Percentiles rank a stretch among this genome's conserved stretches.
These are phyloP conservation scores for Arctopsyche grandis DNA, from an alignment of 1,140 invertebrate species.

Conservation along the genomic window DNA sequence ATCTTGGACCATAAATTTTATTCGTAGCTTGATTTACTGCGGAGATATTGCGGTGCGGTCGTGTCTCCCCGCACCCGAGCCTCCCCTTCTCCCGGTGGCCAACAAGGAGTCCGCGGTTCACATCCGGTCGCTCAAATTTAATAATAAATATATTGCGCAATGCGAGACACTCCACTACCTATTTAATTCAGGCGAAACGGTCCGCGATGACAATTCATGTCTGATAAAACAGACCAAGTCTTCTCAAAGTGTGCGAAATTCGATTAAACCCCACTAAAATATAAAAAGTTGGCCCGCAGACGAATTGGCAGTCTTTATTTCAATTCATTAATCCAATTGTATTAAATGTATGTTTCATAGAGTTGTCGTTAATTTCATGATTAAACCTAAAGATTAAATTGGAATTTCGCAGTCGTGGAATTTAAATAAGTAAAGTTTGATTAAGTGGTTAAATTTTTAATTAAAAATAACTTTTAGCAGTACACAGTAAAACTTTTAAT, in stretches of 20 bases:
- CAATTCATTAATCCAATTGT: too few species aligned
- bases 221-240: not conserved
- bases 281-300: too few species aligned
- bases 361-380: too few species aligned
- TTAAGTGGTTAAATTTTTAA: too few species aligned
- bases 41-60: conserved; percentile 66
- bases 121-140: conserved; percentile 36
- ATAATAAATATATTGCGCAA: conserved; percentile 42
- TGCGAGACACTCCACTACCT: conserved; percentile 6
- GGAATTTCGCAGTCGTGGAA: too few species aligned
- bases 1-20: conserved; percentile 70
- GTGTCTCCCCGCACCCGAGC: conserved; percentile 60
- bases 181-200: not conserved
- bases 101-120: conserved; percentile 34
- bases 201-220: not conserved
- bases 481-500: too few species aligned
- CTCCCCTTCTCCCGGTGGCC: not conserved
- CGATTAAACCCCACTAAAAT: too few species aligned
- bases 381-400: too few species aligned
- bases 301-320: too few species aligned
- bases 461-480: too few species aligned
- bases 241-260: not conserved
- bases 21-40: conserved; percentile 70
- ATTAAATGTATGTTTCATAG: too few species aligned
- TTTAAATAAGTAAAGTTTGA: too few species aligned